These are phyloP conservation scores for Antitype chi DNA, from an alignment of 2,888 invertebrate genomes.

Conservation along the genomic window DNA sequence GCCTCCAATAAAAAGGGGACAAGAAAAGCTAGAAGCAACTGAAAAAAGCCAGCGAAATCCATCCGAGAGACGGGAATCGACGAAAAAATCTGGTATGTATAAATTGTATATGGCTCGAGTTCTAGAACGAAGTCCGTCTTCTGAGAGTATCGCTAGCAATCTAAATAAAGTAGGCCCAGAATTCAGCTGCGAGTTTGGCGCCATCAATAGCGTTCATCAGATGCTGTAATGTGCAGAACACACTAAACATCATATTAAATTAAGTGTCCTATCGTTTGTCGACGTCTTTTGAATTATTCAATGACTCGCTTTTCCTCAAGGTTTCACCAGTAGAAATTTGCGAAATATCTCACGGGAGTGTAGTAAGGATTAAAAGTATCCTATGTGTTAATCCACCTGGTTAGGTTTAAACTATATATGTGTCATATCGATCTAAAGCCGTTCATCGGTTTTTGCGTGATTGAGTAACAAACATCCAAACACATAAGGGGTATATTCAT, in stretches of 20 bases:
- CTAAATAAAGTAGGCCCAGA: not conserved
- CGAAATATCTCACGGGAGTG: no score
- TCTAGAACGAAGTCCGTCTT: not conserved
- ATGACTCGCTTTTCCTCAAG: not conserved
- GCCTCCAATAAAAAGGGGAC: not conserved
- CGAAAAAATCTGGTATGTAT: constrained; percentile 5
- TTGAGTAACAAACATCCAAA: no score
- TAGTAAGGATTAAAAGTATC: no score
- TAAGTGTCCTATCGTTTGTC: not conserved
- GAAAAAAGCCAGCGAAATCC: not conserved
- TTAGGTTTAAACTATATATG: no score
- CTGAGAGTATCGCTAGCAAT: not conserved
- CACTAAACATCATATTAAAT: not conserved
- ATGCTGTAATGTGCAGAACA: not conserved
- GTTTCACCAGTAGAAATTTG: no score
- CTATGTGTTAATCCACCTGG: no score
- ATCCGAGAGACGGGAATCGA: not conserved
- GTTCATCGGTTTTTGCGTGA: no score
- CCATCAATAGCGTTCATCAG: not conserved
- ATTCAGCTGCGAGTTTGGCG: not conserved
- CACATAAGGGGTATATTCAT: no score
- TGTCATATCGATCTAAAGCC: no score
- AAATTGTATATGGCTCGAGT: not conserved
- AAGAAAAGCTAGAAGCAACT: not conserved
- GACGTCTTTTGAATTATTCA: not conserved